Conservation (phyloP, 2,113 vertebrate species). For the Physeter macrocephalus region DNA sequence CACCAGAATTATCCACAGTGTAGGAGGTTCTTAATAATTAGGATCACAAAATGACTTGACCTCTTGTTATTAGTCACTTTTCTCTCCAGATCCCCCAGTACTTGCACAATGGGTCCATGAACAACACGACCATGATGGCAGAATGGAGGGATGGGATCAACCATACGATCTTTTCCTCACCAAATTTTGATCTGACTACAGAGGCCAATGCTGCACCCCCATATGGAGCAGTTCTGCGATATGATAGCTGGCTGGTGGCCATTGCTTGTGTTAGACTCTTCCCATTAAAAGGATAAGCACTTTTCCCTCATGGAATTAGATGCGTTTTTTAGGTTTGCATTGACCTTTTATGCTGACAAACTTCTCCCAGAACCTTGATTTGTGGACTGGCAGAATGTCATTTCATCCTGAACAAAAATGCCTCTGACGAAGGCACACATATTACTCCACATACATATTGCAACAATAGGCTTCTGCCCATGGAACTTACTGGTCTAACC, state of each 20-base stretch:
- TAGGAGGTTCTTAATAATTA: neutral
- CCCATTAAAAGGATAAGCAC: neutral
- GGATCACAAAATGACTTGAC: neutral
- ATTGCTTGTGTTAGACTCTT: neutral
- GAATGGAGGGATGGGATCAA: neutral
- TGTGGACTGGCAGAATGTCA: neutral
- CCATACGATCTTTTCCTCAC: neutral
- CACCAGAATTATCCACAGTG: neutral
- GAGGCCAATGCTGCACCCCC: neutral
- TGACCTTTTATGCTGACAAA: neutral
- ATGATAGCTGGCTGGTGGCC: neutral
- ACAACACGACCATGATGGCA: neutral
- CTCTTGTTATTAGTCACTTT: neutral
- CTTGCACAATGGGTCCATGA: neutral
- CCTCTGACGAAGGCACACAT: neutral
- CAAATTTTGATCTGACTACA: neutral
- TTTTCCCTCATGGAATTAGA: neutral
- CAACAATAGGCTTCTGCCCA: neutral
- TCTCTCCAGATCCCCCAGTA: neutral
- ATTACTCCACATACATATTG: neutral
- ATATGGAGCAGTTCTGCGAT: neutral
- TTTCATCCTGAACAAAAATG: neutral
- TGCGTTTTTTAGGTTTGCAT: neutral
- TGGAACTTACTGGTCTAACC: neutral
- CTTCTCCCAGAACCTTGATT: neutral